Evolutionary conservation across 2,888 invertebrate species (phyloP).

Genomic region (Hirtodrosophila alboralis): DNA sequence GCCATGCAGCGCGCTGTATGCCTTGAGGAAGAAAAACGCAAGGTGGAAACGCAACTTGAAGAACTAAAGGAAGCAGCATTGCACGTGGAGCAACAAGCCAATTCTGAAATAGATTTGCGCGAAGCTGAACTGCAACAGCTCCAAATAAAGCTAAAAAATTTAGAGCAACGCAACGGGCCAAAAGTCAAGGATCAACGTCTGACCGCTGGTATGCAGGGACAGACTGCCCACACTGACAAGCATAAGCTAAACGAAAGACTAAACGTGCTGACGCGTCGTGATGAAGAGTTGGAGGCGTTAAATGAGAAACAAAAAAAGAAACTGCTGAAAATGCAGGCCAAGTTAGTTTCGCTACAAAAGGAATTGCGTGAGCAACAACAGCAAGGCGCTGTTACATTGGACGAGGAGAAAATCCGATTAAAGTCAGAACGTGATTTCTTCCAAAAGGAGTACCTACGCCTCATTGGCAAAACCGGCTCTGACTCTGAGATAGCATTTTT

Average conservation of each 20-base stretch:
- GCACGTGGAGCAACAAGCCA: constrained; percentile 91
- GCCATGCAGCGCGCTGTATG: constrained; percentile 91
- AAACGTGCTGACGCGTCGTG: constrained; percentile 87
- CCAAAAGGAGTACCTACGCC: constrained; percentile 82
- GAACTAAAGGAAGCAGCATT: constrained; percentile 90
- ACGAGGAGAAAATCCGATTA: constrained; percentile 81
- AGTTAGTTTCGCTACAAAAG: constrained; percentile 58
- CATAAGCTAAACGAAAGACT: constrained; percentile 86
- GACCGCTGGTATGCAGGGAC: constrained; percentile 11
- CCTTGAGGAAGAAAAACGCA: constrained; percentile 90
- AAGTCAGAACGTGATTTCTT: constrained; percentile 83
- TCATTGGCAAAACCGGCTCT: constrained; percentile 78
- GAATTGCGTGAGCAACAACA: constrained; percentile 43
- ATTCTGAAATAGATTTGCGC: constrained; percentile 87
- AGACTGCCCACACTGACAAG: constrained; percentile 85
- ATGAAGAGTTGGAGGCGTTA: constrained; percentile 85
- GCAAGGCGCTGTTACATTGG: constrained; percentile 57
- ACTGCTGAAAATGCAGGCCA: constrained; percentile 85
- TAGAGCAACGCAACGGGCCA: constrained; percentile 42
- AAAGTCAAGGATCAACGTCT: constrained; percentile 38
- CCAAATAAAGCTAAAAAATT: constrained; percentile 60
- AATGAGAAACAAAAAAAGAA: constrained; percentile 85
- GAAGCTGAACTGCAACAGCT: constrained; percentile 83
- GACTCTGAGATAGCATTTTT: constrained; percentile 81
- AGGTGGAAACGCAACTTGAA: constrained; percentile 88